Percentiles rank a stretch among this genome's conserved stretches.
Conservation (phyloP, 2,113 vertebrate genomes). For the Siphamia tubifer region DNA sequence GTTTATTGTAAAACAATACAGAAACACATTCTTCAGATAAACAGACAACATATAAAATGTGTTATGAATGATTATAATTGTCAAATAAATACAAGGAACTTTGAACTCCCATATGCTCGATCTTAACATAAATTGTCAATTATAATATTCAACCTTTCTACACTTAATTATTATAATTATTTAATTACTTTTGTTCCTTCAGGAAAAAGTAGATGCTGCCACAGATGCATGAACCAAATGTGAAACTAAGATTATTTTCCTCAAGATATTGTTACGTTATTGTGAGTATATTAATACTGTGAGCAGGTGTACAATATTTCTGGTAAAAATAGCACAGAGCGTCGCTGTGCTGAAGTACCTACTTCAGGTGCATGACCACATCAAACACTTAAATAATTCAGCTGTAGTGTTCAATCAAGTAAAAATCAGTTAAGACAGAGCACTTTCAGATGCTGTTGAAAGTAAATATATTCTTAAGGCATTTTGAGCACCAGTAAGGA, state of each 20-base stretch:
- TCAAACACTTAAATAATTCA: not conserved
- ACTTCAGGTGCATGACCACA: constrained; percentile 6
- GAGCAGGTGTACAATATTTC: not conserved
- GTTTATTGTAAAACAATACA: too few relatives aligned
- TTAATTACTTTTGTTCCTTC: too few relatives aligned
- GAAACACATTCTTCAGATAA: too few relatives aligned
- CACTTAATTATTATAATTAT: constrained; percentile 35
- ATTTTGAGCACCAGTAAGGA: not conserved
- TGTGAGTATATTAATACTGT: not conserved
- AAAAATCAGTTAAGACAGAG: not conserved
- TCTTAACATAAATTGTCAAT: not conserved
- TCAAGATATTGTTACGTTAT: constrained; percentile 10
- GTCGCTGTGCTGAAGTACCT: not conserved
- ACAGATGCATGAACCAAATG: not conserved
- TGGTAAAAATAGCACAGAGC: not conserved
- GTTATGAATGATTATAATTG: not conserved
- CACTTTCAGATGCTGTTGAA: not conserved
- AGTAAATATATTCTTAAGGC: not conserved
- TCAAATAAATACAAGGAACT: not conserved
- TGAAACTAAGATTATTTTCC: not conserved
- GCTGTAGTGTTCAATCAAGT: not conserved
- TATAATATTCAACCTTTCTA: constrained; percentile 24
- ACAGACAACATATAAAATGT: too few relatives aligned
- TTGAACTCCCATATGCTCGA: not conserved
- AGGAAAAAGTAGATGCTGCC: constrained; percentile 36